Evolutionary conservation across 2,888 invertebrate species (phyloP).

Genomic region (Ariolimax columbianus): DNA sequence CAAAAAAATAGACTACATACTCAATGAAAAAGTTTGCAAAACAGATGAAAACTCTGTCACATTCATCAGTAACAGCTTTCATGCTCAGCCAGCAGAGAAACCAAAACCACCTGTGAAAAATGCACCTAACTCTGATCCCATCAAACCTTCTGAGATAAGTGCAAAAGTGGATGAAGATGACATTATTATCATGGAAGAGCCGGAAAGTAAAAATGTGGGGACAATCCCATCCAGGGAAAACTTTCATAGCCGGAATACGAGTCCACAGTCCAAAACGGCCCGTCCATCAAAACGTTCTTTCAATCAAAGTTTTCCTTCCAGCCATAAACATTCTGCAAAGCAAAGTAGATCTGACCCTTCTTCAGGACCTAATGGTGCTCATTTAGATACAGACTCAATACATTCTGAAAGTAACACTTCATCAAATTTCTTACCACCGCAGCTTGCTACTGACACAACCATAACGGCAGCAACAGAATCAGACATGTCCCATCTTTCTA

Average conservation of each 20-base stretch:
- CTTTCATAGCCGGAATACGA: neutral
- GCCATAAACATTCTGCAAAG: constrained; percentile 43
- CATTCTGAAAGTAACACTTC: constrained; percentile 38
- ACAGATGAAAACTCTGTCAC: constrained; percentile 57
- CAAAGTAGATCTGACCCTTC: constrained; percentile 25
- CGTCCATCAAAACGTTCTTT: constrained; percentile 46
- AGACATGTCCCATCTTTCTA: constrained; percentile 41
- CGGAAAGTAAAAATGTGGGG: constrained; percentile 52
- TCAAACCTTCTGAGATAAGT: neutral
- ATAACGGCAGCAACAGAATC: constrained; percentile 43
- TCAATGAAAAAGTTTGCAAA: constrained; percentile 58
- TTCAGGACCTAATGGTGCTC: constrained; percentile 34
- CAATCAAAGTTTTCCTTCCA: constrained; percentile 35
- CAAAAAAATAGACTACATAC: constrained; percentile 56
- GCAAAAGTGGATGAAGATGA: constrained; percentile 42
- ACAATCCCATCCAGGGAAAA: constrained; percentile 38
- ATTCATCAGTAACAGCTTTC: constrained; percentile 58
- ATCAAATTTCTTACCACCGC: constrained; percentile 37
- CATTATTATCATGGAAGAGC: constrained; percentile 51
- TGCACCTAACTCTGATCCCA: neutral
- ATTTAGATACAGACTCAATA: constrained; percentile 29
- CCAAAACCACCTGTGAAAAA: constrained; percentile 37
- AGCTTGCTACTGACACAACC: constrained; percentile 26
- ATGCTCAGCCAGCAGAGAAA: constrained; percentile 56
- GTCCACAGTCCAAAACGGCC: constrained; percentile 1